A percentile compares a stretch with the other conserved stretches of the same genome.
Conservation (phyloP, 2,113 vertebrate genomes). For the Lycaon pictus region DNA sequence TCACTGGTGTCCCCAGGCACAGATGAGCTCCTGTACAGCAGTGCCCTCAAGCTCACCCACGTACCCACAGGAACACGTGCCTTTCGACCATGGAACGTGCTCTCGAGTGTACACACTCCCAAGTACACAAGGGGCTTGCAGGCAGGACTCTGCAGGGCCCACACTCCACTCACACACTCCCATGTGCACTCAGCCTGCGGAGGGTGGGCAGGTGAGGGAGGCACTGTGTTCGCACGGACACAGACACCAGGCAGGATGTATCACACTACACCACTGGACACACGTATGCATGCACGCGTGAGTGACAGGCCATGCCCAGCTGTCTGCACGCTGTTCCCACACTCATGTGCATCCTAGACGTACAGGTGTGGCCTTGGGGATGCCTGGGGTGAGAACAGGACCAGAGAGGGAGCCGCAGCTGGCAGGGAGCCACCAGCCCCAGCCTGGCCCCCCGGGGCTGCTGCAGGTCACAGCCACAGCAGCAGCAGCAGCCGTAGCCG, state of each 20-base stretch:
- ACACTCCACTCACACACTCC: not conserved
- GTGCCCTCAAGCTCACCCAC: not conserved
- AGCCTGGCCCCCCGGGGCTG: constrained; percentile 19
- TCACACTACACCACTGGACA: not conserved
- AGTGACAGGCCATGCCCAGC: not conserved
- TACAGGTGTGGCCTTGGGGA: not conserved
- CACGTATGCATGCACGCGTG: not conserved
- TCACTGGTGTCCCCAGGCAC: not conserved
- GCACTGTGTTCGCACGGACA: not conserved
- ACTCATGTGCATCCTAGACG: not conserved
- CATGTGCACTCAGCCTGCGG: not conserved
- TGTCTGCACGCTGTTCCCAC: not conserved
- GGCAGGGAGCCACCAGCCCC: not conserved
- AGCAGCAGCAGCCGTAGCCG: not conserved
- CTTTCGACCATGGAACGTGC: not conserved
- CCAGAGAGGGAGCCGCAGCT: not conserved
- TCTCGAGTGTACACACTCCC: not conserved
- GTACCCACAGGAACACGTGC: not conserved
- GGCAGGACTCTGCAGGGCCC: not conserved
- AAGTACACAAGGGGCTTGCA: not conserved
- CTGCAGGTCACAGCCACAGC: not conserved
- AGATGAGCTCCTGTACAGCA: not conserved
- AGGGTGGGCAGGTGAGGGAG: too few species aligned
- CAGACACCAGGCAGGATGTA: not conserved
- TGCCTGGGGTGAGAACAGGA: not conserved